Evolutionary conservation across 2,888 invertebrate species (phyloP).

Genomic region (Synanthedon formicaeformis): DNA sequence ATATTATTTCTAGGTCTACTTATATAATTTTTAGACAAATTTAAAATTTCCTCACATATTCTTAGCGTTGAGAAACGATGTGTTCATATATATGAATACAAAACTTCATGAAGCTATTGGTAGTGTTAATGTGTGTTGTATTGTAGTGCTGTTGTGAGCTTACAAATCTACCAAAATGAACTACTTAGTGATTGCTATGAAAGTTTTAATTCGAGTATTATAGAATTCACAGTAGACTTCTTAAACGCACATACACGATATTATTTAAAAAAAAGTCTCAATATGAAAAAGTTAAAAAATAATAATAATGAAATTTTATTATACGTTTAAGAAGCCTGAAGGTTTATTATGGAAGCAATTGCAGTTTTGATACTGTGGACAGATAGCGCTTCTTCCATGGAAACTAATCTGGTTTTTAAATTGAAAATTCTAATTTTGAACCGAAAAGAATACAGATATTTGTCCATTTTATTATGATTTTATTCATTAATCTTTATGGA

Average conservation of each 20-base stretch:
- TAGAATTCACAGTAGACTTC: neutral
- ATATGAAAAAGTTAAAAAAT: no score
- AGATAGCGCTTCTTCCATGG: neutral
- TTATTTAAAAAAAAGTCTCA: no score
- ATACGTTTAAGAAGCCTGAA: neutral
- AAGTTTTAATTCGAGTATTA: neutral
- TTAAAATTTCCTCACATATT: no score
- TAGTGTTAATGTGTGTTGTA: neutral
- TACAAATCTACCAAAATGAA: neutral
- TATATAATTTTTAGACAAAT: no score
- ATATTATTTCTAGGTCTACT: no score
- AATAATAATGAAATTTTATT: no score
- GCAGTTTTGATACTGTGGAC: neutral
- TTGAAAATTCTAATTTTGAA: no score
- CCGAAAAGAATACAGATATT: no score
- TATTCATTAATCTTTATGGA: no score
- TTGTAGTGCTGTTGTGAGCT: neutral
- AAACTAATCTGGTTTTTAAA: no score
- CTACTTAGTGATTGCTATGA: neutral
- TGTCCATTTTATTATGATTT: no score
- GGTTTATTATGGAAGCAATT: neutral
- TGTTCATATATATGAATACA: neutral
- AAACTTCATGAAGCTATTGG: slow-evolving; percentile 1
- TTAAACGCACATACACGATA: neutral
- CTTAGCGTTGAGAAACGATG: neutral